Percentiles rank a stretch among this genome's conserved stretches.
Evolutionary conservation across 2,797 vertebrate species (phyloP).

Genomic region (Euthynnus affinis): DNA sequence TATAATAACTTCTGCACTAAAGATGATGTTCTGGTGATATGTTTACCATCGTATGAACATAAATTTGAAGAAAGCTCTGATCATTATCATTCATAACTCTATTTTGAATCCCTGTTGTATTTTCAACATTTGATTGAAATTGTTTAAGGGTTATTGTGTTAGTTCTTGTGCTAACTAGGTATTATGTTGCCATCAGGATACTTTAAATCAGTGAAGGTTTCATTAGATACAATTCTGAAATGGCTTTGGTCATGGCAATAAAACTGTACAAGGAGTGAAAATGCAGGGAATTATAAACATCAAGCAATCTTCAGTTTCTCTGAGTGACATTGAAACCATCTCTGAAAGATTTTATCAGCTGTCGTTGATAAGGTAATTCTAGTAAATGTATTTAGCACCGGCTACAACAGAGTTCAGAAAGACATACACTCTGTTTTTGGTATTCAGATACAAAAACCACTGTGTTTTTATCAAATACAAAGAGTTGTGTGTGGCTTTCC

Average conservation of each 20-base stretch:
- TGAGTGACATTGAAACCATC: conserved; percentile 25
- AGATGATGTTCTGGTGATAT: not conserved
- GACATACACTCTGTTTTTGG: not conserved
- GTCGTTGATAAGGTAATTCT: conserved; percentile 28
- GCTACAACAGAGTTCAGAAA: not conserved
- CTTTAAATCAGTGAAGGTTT: not conserved
- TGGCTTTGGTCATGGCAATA: conserved; percentile 10
- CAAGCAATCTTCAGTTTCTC: not conserved
- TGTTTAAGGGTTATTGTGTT: not conserved
- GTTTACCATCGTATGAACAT: not conserved
- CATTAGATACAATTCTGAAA: not conserved
- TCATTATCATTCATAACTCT: not conserved
- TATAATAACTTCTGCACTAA: conserved; percentile 2
- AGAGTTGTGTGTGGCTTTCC: not conserved
- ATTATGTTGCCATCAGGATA: conserved; percentile 3
- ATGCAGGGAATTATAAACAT: conserved; percentile 25
- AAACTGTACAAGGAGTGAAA: conserved; percentile 24
- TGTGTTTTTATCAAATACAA: conserved; percentile 25
- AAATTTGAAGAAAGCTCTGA: not conserved
- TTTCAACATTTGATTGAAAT: not conserved
- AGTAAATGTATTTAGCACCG: conserved; percentile 2
- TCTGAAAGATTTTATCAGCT: conserved; percentile 45
- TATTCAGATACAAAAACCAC: conserved; percentile 16
- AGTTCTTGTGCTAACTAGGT: conserved; percentile 3
- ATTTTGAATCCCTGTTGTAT: not conserved